Evolutionary conservation across 2,888 invertebrate species (phyloP), one percentile per base, ranked within the genome.

Genomic region (Formica aserva): DNA sequence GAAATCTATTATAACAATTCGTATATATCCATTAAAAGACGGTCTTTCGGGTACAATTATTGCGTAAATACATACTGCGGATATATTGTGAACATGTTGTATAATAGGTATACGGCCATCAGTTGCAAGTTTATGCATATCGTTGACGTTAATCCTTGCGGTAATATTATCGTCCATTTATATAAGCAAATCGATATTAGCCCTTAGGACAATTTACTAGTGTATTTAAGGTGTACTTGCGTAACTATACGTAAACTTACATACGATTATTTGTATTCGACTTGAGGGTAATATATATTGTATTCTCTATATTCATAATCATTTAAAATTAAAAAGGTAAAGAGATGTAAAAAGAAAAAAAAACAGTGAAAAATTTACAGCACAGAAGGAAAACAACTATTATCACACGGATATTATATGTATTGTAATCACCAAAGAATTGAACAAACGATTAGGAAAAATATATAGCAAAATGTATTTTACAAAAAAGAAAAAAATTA

Each of bases 201-300:
- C 35, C 38, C 57, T 26, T 57, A 38, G 57, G 57, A 72, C 57
- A 72, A 35, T 22, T 6, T 57, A 18, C 18, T 9, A 18, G 26
- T 35, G 2, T 22, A 3, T 26, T 57, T 57, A 13, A 35, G 57
- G 72, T 38, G 22, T 57, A 57, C 35, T 9, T 32, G 5, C 26
- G 18, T 32, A 71, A 22, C 22, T 71, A 72, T 9, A 18, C 26
- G 8, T 57, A 38, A 72, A 71, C 35, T 72, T 72, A 72, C 55
- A 38, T 38, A 4, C 5, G 22, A 71, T 71, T 55, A 52, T 15
- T 35, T 52, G 35, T 13, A 71, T 11, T 55, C 55, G 9, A 55
- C 6, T 71, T n/a, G 9, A 71, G 1, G 11, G 22, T 22, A 52
- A 69, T 29, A 29, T 29, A 48, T 8, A 48, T 18, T 3, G 32